These are phyloP conservation scores for Sphinx pinastri DNA, from an alignment of 2,888 invertebrate genomes.

Conservation along the genomic window DNA sequence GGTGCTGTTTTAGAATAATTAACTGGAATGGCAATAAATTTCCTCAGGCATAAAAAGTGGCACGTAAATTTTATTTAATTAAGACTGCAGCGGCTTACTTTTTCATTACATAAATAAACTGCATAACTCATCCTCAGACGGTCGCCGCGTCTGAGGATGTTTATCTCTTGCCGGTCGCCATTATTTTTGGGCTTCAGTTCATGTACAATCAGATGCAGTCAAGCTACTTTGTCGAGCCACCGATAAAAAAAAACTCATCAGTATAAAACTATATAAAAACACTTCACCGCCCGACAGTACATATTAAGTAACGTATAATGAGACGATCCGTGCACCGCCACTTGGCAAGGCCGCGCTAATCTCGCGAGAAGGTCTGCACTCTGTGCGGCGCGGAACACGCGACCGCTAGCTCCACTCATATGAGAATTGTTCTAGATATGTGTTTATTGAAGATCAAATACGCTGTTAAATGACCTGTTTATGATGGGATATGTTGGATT, in stretches of 20 bases:
- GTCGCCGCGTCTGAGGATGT: too few relatives aligned
- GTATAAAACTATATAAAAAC: not conserved
- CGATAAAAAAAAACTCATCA: too few relatives aligned
- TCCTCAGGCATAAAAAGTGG: too few relatives aligned
- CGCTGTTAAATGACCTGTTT: not conserved
- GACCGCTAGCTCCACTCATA: conserved; percentile 24
- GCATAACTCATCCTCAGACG: too few relatives aligned
- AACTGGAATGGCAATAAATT: too few relatives aligned
- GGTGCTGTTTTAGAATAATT: too few relatives aligned
- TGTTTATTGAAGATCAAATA: not conserved
- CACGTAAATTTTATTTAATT: too few relatives aligned
- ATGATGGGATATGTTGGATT: not conserved
- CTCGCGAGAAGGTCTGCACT: conserved; percentile 52
- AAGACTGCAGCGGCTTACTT: too few relatives aligned
- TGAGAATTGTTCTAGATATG: not conserved
- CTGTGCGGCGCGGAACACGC: not conserved
- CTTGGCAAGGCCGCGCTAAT: conserved; percentile 63
- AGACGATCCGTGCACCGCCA: conserved; percentile 53
- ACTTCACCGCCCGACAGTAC: conserved; percentile 14
- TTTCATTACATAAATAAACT: too few relatives aligned
- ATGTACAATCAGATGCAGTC: too few relatives aligned
- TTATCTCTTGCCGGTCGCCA: too few relatives aligned
- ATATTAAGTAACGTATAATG: conserved; percentile 31
- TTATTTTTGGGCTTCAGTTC: not conserved
- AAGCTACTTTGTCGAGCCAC: too few relatives aligned